phyloP scores from a whole-genome alignment of 2,113 vertebrate species.

The Zosterops hypoxanthus region DNA sequence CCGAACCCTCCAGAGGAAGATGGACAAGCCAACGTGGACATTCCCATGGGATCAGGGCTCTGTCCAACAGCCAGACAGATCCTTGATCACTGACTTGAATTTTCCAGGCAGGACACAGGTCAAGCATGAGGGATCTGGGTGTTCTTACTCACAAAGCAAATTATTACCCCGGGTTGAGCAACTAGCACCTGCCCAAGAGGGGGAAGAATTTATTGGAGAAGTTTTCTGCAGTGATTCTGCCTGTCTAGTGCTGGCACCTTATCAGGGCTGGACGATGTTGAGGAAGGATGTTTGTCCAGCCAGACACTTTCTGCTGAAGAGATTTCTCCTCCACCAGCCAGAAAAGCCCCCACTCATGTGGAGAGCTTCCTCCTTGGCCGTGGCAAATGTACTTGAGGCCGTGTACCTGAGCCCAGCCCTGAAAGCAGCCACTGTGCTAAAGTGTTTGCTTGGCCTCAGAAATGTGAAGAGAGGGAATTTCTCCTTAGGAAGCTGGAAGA shows the following conservation, averaged over 20 bases:
- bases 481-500: background rate
- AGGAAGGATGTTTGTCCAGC: slow-evolving; percentile 52
- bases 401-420: background rate
- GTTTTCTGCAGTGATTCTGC: background rate
- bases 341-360: background rate
- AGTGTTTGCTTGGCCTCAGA: slow-evolving; percentile 58
- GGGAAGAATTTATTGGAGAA: background rate
- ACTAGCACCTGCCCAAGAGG: background rate
- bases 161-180: background rate
- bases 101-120: background rate
- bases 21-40: rapidly evolving
- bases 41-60: background rate
- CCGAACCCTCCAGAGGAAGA: background rate
- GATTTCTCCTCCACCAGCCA: slow-evolving; percentile 27
- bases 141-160: background rate
- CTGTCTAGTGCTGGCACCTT: background rate
- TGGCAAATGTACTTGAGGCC: slow-evolving; percentile 22
- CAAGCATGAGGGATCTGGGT: background rate
- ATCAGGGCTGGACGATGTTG: background rate
- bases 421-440: slow-evolving; percentile 52
- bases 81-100: background rate
- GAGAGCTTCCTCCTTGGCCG: slow-evolving; percentile 56
- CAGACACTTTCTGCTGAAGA: slow-evolving; percentile 37
- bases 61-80: rapidly evolving
- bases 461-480: slow-evolving; percentile 49